Evolutionary conservation across 2,888 invertebrate species (phyloP).

Genomic region (Bimastos eiseni): DNA sequence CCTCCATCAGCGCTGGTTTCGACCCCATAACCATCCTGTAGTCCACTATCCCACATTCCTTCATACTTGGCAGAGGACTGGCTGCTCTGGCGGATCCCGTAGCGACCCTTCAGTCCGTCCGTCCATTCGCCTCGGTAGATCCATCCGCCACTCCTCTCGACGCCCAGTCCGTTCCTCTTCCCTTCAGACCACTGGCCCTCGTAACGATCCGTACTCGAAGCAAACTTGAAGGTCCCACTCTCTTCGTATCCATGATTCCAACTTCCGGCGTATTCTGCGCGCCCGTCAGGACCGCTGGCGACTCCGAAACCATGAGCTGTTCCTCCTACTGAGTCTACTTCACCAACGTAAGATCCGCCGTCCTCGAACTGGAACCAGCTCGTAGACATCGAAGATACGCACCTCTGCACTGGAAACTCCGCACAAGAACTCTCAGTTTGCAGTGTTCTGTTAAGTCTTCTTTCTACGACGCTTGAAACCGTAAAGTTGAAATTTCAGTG

Average conservation of each 20-base stretch:
- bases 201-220: background rate
- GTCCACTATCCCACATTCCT: conserved; percentile 86
- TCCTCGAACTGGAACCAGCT: conserved; percentile 23
- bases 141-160: conserved; percentile 90
- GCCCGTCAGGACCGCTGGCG: background rate
- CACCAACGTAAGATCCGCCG: conserved; percentile 27
- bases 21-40: conserved; percentile 98
- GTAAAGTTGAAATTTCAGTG: background rate
- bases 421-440: background rate
- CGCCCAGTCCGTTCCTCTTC: conserved; percentile 94
- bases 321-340: background rate
- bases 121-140: conserved; percentile 98
- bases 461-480: background rate
- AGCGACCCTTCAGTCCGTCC: conserved; percentile 95
- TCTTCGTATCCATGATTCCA: conserved; percentile 9
- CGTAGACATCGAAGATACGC: background rate
- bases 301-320: conserved; percentile 26
- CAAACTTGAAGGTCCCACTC: background rate
- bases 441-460: background rate
- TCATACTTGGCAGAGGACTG: conserved; percentile 73
- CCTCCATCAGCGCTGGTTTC: conserved; percentile 99
- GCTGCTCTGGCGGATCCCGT: conserved; percentile 92
- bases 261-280: conserved; percentile 26
- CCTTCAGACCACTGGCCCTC: conserved; percentile 98
- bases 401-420: background rate